Conservation (phyloP, 2,888 invertebrate genomes). For the Drosophila melanosoma region DNA sequence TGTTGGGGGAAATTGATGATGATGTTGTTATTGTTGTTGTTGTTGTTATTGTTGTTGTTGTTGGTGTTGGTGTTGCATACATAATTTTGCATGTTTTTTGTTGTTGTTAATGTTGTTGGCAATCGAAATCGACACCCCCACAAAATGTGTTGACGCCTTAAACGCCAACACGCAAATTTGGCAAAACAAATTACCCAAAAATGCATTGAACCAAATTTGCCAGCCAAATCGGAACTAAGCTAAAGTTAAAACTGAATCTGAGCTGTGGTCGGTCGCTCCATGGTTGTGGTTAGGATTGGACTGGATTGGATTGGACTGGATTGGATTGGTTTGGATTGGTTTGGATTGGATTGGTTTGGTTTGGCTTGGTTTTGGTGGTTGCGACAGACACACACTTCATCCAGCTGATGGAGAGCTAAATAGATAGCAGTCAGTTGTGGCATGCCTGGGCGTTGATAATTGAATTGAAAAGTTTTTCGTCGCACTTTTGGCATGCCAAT, state of each 20-base stretch:
- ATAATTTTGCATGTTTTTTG: conserved; percentile 34
- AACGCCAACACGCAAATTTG: conserved; percentile 74
- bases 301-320: neutral
- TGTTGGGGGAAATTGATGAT: conserved; percentile 4
- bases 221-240: conserved; percentile 55
- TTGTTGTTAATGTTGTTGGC: conserved; percentile 27
- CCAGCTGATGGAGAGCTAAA: conserved; percentile 6
- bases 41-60: conserved; percentile 27
- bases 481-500: conserved; percentile 64
- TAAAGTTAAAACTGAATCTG: neutral
- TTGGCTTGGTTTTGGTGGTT: neutral
- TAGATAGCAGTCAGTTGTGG: conserved; percentile 17
- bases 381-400: conserved; percentile 21
- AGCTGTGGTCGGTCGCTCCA: neutral
- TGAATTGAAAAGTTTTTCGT: conserved; percentile 73
- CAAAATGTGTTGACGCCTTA: conserved; percentile 51
- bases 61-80: conserved; percentile 2
- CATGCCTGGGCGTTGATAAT: conserved; percentile 73
- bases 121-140: conserved; percentile 63
- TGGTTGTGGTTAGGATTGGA: neutral
- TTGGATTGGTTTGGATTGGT: neutral
- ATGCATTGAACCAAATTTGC: conserved; percentile 62
- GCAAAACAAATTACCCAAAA: conserved; percentile 73
- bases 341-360: neutral
- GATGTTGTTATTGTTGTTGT: conserved; percentile 7